Conservation (phyloP, 2,113 vertebrate genomes). For the Pantherophis guttatus region DNA sequence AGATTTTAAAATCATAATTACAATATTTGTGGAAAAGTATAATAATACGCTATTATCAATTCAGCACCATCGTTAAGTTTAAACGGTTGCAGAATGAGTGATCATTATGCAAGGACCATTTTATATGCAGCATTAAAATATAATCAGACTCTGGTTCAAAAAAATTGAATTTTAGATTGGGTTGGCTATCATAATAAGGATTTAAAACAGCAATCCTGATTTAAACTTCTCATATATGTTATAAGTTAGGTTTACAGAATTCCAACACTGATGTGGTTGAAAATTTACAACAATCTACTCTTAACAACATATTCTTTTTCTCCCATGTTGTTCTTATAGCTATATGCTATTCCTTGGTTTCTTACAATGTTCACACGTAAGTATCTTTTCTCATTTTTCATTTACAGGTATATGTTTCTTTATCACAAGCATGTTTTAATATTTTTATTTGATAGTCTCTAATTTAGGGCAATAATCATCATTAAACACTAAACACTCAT, state of each 20-base stretch:
- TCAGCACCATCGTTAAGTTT: background rate
- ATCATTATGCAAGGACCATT: background rate
- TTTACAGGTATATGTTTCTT: background rate
- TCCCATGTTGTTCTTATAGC: slow-evolving; percentile 66
- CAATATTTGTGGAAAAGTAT: background rate
- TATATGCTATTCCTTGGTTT: slow-evolving; percentile 98
- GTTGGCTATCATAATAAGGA: background rate
- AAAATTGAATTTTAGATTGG: background rate
- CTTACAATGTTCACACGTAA: slow-evolving; percentile 99
- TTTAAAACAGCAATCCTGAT: background rate
- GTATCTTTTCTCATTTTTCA: slow-evolving; percentile 59
- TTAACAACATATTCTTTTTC: background rate
- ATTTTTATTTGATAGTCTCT: background rate
- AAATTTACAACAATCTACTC: background rate
- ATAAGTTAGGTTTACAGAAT: background rate
- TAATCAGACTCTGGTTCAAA: background rate
- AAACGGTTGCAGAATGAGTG: background rate
- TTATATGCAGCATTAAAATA: background rate
- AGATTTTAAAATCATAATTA: background rate
- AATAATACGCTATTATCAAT: background rate
- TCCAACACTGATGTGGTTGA: background rate
- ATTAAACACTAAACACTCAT: background rate
- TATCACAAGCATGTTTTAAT: background rate
- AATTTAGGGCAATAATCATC: background rate
- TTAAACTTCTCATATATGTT: background rate